phyloP scores from a whole-genome alignment of 2,888 invertebrate species.

The Poecilus cupreus region DNA sequence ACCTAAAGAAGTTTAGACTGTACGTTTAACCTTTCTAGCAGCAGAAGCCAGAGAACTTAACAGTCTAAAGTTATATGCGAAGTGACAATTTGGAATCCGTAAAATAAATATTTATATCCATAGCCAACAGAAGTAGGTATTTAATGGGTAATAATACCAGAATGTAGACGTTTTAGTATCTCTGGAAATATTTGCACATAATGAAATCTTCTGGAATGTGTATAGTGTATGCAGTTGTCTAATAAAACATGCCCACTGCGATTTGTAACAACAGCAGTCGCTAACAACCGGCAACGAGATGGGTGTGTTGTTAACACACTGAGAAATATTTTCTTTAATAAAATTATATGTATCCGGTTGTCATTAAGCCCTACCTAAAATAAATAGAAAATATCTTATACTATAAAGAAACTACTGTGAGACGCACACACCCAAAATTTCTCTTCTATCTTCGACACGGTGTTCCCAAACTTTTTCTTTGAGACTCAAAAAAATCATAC shows the following conservation, averaged over 20 bases:
- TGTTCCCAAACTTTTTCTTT: not conserved
- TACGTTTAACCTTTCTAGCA: too few relatives aligned
- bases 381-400: constrained; percentile 48
- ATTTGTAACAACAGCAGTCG: constrained; percentile 32
- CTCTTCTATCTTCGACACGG: not conserved
- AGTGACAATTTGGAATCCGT: not conserved
- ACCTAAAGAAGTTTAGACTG: too few relatives aligned
- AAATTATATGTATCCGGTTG: constrained; percentile 52
- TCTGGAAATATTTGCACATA: constrained; percentile 32
- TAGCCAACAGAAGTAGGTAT: not conserved
- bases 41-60: not conserved
- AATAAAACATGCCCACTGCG: constrained; percentile 26
- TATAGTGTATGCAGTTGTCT: constrained; percentile 5
- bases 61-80: not conserved
- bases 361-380: constrained; percentile 53
- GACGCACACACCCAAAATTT: constrained; percentile 35
- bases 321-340: constrained; percentile 52
- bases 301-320: constrained; percentile 44
- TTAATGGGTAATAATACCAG: not conserved
- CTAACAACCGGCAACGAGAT: constrained; percentile 6
- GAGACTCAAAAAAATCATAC: too few relatives aligned
- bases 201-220: constrained; percentile 1
- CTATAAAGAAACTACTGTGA: constrained; percentile 43
- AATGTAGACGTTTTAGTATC: constrained; percentile 1
- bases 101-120: not conserved